These are phyloP conservation scores for Pocillopora verrucosa DNA, from an alignment of 64 coral and sea anemone species.

Conservation along the genomic window DNA sequence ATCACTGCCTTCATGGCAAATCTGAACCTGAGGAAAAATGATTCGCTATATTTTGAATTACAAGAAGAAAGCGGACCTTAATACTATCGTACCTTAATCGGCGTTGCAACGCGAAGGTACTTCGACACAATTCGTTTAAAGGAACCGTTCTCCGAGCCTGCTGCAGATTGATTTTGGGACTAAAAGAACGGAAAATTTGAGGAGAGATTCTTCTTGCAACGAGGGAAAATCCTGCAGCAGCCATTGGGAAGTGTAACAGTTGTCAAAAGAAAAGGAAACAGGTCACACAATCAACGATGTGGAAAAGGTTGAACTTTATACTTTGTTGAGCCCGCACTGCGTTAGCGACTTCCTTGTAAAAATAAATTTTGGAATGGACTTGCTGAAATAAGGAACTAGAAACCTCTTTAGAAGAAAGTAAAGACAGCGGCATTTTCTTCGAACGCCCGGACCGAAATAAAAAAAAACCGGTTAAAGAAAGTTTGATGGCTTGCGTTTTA, in stretches of 20 bases:
- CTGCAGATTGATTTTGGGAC: not conserved
- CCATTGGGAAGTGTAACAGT: not conserved
- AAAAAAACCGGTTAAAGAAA: too few relatives aligned
- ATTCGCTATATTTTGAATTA: not conserved
- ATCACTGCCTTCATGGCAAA: not conserved
- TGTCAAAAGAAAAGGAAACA: not conserved
- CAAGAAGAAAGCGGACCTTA: not conserved
- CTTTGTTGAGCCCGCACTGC: slow-evolving; percentile 1
- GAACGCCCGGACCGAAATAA: too few relatives aligned
- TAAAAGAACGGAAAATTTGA: not conserved
- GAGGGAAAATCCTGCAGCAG: slow-evolving; percentile 3
- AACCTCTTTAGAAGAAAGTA: not conserved
- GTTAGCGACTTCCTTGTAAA: not conserved
- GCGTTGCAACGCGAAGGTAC: not conserved
- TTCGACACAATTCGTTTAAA: not conserved
- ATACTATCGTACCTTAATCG: not conserved
- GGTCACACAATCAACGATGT: not conserved
- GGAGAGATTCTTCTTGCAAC: slow-evolving; percentile 10
- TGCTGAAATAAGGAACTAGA: not conserved
- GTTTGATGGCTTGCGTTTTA: too few relatives aligned
- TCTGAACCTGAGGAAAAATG: not conserved
- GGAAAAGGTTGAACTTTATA: not conserved
- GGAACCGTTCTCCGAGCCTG: not conserved
- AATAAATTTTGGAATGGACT: not conserved
- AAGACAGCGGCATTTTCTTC: too few relatives aligned